Conservation (phyloP, 2,888 invertebrate genomes). For the Pseudococcus jackbeardsleyi region DNA sequence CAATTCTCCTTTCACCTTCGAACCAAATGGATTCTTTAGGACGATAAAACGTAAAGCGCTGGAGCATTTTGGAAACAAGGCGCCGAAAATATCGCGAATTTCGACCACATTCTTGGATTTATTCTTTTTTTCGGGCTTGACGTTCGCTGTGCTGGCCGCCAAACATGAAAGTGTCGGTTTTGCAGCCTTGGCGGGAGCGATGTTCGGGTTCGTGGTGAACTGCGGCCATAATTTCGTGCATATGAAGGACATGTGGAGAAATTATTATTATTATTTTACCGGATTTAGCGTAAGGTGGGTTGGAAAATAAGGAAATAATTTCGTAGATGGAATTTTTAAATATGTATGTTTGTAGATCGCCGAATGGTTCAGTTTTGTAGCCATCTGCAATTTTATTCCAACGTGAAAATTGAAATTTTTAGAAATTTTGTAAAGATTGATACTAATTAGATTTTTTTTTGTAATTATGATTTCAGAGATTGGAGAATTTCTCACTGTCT, state of each 20-base stretch:
- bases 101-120: slow-evolving; percentile 69
- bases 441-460: neutral
- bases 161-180: slow-evolving; percentile 67
- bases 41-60: slow-evolving; percentile 74
- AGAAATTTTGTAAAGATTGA: no score
- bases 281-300: slow-evolving; percentile 77
- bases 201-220: slow-evolving; percentile 75
- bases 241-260: slow-evolving; percentile 81
- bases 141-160: slow-evolving; percentile 69
- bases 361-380: no score
- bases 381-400: no score
- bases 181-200: slow-evolving; percentile 73
- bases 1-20: slow-evolving; percentile 81
- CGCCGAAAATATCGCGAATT: slow-evolving; percentile 43
- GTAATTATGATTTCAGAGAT: slow-evolving; percentile 71
- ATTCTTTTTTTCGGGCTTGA: slow-evolving; percentile 70
- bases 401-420: no score
- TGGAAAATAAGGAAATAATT: neutral
- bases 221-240: slow-evolving; percentile 85
- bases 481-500: slow-evolving; percentile 83
- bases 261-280: slow-evolving; percentile 82
- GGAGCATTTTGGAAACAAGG: slow-evolving; percentile 57
- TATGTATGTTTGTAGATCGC: neutral
- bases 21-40: slow-evolving; percentile 81
- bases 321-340: neutral